Evolutionary conservation across 2,113 vertebrate genomes (phyloP).

Genomic region (Psilopsiagon aurifrons): DNA sequence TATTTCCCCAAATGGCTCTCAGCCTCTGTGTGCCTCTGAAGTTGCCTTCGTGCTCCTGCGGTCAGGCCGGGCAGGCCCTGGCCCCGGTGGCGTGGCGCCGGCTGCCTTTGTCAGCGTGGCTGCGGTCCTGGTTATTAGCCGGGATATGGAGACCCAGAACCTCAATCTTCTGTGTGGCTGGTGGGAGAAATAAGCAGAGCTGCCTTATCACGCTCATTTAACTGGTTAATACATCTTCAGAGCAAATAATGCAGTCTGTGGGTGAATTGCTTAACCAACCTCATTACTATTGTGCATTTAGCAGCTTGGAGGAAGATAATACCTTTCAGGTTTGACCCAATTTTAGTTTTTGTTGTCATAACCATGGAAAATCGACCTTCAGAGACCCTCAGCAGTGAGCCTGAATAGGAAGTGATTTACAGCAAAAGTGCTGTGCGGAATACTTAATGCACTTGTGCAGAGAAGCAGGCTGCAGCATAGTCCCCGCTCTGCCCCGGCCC

Average conservation of each 20-base stretch:
- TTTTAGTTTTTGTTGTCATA: slow-evolving; percentile 79
- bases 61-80: not conserved
- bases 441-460: slow-evolving; percentile 36
- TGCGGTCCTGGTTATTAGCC: not conserved
- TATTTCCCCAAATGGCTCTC: not conserved
- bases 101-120: not conserved
- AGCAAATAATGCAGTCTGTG: slow-evolving; percentile 51
- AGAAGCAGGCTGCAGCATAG: not conserved
- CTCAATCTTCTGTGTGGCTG: not conserved
- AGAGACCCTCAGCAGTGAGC: slow-evolving; percentile 70
- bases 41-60: not conserved
- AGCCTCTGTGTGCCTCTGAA: not conserved
- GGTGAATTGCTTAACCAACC: slow-evolving; percentile 73
- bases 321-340: slow-evolving; percentile 81
- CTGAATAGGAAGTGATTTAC: slow-evolving; percentile 72
- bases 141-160: not conserved
- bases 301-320: slow-evolving; percentile 72
- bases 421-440: slow-evolving; percentile 11
- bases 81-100: not conserved
- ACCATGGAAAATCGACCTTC: slow-evolving; percentile 74
- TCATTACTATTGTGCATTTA: slow-evolving; percentile 78
- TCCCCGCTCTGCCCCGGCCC: not conserved
- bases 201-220: slow-evolving; percentile 39
- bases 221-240: slow-evolving; percentile 57
- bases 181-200: slow-evolving; percentile 7